A percentile compares a stretch with the other conserved stretches of the same genome.
Evolutionary conservation across 1,140 invertebrate genomes (phyloP).

Genomic region (Daktulosphaira vitifoliae): DNA sequence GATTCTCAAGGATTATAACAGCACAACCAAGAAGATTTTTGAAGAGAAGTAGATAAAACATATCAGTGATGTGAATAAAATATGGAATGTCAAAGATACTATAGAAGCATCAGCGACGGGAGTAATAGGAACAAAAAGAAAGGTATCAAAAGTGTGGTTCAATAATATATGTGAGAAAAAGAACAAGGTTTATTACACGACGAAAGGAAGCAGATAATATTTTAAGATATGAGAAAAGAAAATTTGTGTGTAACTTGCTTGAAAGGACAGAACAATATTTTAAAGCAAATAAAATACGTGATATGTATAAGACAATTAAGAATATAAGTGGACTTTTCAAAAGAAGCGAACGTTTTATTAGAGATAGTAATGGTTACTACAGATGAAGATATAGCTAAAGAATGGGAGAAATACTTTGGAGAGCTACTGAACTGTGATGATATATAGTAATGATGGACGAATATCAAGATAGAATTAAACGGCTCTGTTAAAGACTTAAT

Average conservation of each 20-base stretch:
- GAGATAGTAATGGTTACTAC: conserved; percentile 28
- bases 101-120: neutral
- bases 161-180: conserved; percentile 35
- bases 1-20: neutral
- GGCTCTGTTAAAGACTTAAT: conserved; percentile 32
- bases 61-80: conserved; percentile 4
- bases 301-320: conserved; percentile 21
- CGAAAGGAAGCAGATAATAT: conserved; percentile 27
- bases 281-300: conserved; percentile 4
- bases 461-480: conserved; percentile 32
- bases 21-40: conserved; percentile 2
- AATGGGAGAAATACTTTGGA: conserved; percentile 34
- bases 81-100: conserved; percentile 7
- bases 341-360: conserved; percentile 25
- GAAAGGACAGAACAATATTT: conserved; percentile 26
- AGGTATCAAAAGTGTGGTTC: conserved; percentile 34
- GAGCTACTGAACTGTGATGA: conserved; percentile 31
- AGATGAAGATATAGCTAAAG: neutral
- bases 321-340: conserved; percentile 30
- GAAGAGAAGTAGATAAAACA: neutral
- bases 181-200: neutral
- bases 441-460: conserved; percentile 35
- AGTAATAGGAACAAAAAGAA: conserved; percentile 18
- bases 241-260: conserved; percentile 15
- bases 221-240: conserved; percentile 34